Evolutionary conservation across 2,797 vertebrate species (phyloP).

Genomic region (Neomorphus geoffroyi): DNA sequence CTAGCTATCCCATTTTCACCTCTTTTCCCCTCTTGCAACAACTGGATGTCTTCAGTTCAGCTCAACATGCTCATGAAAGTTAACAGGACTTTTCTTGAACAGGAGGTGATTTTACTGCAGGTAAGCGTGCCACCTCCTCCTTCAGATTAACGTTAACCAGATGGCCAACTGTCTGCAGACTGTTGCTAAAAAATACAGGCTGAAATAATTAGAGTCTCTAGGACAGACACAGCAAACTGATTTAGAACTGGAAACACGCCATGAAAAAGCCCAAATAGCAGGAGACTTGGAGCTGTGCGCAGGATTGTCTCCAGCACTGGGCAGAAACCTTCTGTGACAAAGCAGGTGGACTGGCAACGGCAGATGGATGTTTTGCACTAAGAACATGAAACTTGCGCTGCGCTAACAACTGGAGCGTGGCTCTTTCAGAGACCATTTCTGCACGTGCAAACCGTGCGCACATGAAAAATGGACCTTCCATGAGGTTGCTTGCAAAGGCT

Average conservation of each 20-base stretch:
- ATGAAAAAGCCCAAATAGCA: fast-evolving
- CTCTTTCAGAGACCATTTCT: not conserved
- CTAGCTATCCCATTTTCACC: not conserved
- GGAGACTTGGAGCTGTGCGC: not conserved
- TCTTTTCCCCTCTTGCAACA: not conserved
- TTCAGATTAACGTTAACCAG: not conserved
- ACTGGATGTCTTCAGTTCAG: not conserved
- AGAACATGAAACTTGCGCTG: not conserved
- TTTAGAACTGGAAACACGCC: not conserved
- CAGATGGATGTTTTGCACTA: not conserved
- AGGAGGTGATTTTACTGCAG: not conserved
- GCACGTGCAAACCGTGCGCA: not conserved
- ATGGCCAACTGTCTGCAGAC: not conserved
- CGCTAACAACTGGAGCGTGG: not conserved
- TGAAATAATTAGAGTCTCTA: not conserved
- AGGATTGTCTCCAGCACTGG: not conserved
- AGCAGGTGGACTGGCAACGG: not conserved
- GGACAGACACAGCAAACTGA: not conserved
- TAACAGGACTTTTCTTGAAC: not conserved
- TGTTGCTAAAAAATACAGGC: not conserved
- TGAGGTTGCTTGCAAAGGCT: not conserved
- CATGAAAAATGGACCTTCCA: not conserved
- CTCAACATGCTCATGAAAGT: not conserved
- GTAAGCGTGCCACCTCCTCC: not conserved
- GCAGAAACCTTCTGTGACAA: not conserved